These are phyloP conservation scores for Ceyx cyanopectus DNA, from an alignment of 2,113 vertebrate genomes.

Conservation along the genomic window DNA sequence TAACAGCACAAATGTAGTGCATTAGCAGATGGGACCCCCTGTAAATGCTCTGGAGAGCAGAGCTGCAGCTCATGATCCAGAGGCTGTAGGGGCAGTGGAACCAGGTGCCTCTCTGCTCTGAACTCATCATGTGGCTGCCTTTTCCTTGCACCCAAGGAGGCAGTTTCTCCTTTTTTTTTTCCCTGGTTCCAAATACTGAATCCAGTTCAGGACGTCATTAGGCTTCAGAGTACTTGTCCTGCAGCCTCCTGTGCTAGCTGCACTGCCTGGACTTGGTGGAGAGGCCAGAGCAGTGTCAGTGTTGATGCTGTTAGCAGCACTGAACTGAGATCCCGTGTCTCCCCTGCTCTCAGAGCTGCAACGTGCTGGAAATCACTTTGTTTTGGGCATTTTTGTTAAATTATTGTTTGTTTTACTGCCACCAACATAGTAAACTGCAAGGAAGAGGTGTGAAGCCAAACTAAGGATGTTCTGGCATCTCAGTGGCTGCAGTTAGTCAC, in stretches of 20 bases:
- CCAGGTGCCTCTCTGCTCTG: background rate
- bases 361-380: background rate
- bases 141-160: background rate
- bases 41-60: background rate
- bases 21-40: background rate
- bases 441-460: background rate
- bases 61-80: background rate
- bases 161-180: background rate
- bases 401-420: background rate
- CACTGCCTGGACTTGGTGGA: background rate
- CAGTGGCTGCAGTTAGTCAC: background rate
- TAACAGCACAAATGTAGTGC: background rate
- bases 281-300: background rate
- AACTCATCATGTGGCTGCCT: background rate
- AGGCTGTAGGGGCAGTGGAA: background rate
- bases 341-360: background rate
- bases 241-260: background rate
- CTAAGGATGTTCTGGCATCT: background rate
- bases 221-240: background rate
- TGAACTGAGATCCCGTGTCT: background rate
- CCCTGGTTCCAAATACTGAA: background rate
- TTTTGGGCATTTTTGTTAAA: no score
- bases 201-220: background rate
- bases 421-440: background rate
- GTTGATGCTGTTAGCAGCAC: background rate